Base-by-base conservation (phyloP, 37 sponge, comb jelly and placozoan genomes). In the Chondrosia reniformis region DNA sequence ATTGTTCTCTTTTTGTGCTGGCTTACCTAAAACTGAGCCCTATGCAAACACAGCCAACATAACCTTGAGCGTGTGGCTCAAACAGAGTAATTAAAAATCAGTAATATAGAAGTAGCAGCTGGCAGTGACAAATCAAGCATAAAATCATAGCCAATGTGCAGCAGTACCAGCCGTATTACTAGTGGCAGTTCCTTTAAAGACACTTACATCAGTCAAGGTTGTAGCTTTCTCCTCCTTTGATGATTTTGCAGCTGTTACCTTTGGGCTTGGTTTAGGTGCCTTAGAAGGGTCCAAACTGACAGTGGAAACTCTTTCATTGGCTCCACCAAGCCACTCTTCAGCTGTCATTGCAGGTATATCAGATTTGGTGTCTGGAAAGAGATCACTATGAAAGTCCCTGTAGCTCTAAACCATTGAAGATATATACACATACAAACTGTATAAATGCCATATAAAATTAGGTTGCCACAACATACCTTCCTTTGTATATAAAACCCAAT, bases 361-460 rank as follows among this genome's bases (percentile, higher is more conserved):
- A 0, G 87, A 85, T 45, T 46, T 55, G 38, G 92, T 92, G 49
- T 91, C 92, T 19, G 96, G 96, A 57, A 79, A 95, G 33, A 95
- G 79, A 71, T 95, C 96, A 30, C 63, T 83, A 77, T 91, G 93
- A 59, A 95, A 95, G 30, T 95, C 96, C 25, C 63, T 33, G 46
- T 85, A 58, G 17, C 86, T 72, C 94, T 94, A 30, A 0, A 79
- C 36, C 15, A 38, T n/a, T 13, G 31, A 49, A 45, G 6, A 41
- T 5, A 31, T 1, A 19, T 10, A 49, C 32, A 28, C 3, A 39
- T 21, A 12, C 28, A 37, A 15, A 31, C 24, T 28, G 12, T 30
- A 37, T 9, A 19, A 19, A 4, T n/a, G n/a, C 1, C 31, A 4
- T 5, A 28, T 28, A 1, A 5, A 27, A 17, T 55, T 27, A 25